Base-by-base conservation (phyloP, 1,140 invertebrate species). In the Phthorimaea operculella region DNA sequence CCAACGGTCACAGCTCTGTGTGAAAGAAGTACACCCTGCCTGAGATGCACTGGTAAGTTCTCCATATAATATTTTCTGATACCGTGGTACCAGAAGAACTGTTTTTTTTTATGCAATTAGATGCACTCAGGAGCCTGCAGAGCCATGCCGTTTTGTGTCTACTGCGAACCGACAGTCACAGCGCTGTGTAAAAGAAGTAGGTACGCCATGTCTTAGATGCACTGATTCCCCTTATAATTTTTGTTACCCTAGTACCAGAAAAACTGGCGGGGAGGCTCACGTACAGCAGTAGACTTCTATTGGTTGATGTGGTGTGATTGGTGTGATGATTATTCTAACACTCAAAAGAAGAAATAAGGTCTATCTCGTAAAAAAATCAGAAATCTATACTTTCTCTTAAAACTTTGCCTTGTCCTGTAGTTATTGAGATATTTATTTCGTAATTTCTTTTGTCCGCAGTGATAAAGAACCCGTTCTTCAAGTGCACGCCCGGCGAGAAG, bases 401-500 rank as follows among this genome's bases (percentile, higher is more conserved):
- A n/a, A n/a, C n/a, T n/a, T n/a, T n/a, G n/a, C n/a, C n/a, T n/a
- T n/a, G n/a, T n/a, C n/a, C n/a, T n/a, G n/a, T n/a, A n/a, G n/a
- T n/a, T n/a, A n/a, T n/a, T n/a, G n/a, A n/a, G n/a, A n/a, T n/a
- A n/a, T n/a, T n/a, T n/a, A n/a, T n/a, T n/a, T n/a, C n/a, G n/a
- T n/a, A n/a, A n/a, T n/a, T n/a, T n/a, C n/a, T n/a, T n/a, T 47
- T 47, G 44, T 6, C 21, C 21, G 21, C 44, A 83, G 81, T 84
- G 58, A 81, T 84, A 53, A 83, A 83, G 76, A 84, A 84, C 54
- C 81, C 81, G 9, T 84, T 84, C 79, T 84, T 84, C 78, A 81
- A 81, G 52, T 84, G 81, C 69, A 68, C 70, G 36, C 78, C 79
- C 1, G 81, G 81, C 4, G 81, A 84, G 71, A 83, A 83, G 70